These are phyloP conservation scores for Zaprionus bogoriensis DNA, from an alignment of 2,888 invertebrate species.

Conservation along the genomic window DNA sequence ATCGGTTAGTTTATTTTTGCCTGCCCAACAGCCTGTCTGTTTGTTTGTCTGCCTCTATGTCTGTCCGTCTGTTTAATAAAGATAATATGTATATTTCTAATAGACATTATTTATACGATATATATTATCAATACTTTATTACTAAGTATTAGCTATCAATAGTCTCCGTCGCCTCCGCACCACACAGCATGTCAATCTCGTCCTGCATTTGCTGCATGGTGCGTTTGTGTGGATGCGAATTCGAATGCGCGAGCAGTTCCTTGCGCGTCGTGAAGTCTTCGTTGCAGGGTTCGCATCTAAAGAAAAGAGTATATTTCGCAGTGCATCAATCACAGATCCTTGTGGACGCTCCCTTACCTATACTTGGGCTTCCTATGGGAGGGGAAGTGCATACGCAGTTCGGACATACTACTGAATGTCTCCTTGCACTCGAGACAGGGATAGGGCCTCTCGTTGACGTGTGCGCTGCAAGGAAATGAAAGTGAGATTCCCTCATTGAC, in stretches of 20 bases:
- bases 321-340: not conserved
- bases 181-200: conserved; percentile 28
- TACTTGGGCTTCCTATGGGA: conserved; percentile 31
- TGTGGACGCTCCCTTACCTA: conserved; percentile 18
- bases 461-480: conserved; percentile 42
- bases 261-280: conserved; percentile 16
- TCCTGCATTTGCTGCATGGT: conserved; percentile 20
- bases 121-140: not conserved
- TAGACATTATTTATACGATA: too few relatives aligned
- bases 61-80: too few relatives aligned
- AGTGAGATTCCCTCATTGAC: not conserved
- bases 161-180: not conserved
- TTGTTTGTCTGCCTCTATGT: too few relatives aligned
- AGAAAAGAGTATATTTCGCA: not conserved
- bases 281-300: conserved; percentile 56
- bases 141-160: not conserved
- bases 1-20: too few relatives aligned
- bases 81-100: too few relatives aligned
- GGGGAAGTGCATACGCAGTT: conserved; percentile 34
- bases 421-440: conserved; percentile 62
- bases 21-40: too few relatives aligned
- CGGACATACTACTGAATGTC: conserved; percentile 30
- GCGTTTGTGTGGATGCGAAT: conserved; percentile 34
- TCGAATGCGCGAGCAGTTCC: conserved; percentile 31
- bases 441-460: conserved; percentile 64